Percentiles rank a stretch among this genome's conserved stretches.
These are phyloP conservation scores for Myanophis thanlyinensis DNA, from an alignment of 2,113 vertebrate species.

Conservation along the genomic window DNA sequence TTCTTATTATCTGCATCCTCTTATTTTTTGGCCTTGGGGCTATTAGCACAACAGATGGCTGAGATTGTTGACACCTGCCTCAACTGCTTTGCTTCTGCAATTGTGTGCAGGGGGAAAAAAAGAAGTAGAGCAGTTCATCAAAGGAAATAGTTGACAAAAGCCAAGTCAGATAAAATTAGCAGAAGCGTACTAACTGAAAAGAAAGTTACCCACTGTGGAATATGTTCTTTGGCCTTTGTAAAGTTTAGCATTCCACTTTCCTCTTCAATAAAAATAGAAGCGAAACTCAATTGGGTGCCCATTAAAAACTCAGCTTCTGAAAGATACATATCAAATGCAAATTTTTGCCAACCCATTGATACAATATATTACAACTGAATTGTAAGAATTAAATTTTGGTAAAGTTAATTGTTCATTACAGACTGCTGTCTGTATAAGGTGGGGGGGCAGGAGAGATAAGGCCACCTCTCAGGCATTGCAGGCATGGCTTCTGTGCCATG, in stretches of 20 bases:
- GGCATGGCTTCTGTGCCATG: too few relatives aligned
- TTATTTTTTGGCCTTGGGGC: neutral
- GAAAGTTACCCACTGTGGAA: neutral
- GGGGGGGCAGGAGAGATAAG: too few relatives aligned
- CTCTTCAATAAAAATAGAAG: neutral
- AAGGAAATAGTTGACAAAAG: constrained; percentile 42
- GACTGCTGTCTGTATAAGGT: too few relatives aligned
- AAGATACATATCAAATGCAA: neutral
- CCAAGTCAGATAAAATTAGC: constrained; percentile 6
- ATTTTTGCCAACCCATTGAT: neutral
- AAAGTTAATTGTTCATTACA: neutral
- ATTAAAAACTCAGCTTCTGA: neutral
- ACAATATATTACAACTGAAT: neutral
- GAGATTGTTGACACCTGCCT: constrained; percentile 39
- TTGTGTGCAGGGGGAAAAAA: constrained; percentile 15
- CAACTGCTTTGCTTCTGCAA: constrained; percentile 31
- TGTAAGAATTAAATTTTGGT: neutral
- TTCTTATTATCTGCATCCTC: neutral
- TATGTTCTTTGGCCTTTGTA: neutral
- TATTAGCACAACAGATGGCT: constrained; percentile 43
- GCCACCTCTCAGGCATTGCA: too few relatives aligned
- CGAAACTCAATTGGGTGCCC: neutral
- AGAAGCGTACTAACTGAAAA: neutral
- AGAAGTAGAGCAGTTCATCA: constrained; percentile 31
- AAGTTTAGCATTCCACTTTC: neutral